Conservation (phyloP, 2,888 invertebrate genomes). For the Cephonodes hylas region DNA sequence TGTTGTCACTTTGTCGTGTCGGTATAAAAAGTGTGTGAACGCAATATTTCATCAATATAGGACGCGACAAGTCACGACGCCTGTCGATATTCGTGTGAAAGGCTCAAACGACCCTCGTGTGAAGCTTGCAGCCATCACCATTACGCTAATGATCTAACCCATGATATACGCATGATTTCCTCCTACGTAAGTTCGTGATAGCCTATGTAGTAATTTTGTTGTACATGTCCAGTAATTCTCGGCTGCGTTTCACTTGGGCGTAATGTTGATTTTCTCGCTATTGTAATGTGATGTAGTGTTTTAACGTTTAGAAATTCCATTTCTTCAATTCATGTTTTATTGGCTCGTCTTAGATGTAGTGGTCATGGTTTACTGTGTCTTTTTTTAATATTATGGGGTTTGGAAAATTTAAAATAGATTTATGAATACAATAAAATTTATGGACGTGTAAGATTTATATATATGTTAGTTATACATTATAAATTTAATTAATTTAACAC, state of each 20-base stretch:
- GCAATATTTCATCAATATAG: not conserved
- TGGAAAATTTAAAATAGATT: too few relatives aligned
- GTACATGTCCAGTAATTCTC: not conserved
- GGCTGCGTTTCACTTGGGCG: not conserved
- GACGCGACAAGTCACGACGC: not conserved
- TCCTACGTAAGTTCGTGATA: not conserved
- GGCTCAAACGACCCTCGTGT: not conserved
- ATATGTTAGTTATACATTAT: too few relatives aligned
- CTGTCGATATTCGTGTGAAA: slow-evolving; percentile 4
- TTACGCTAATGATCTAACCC: not conserved
- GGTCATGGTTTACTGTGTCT: too few relatives aligned
- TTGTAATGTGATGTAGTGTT: not conserved
- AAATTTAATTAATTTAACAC: too few relatives aligned
- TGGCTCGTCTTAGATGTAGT: too few relatives aligned
- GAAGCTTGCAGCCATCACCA: not conserved
- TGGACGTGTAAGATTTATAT: too few relatives aligned
- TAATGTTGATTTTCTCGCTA: not conserved
- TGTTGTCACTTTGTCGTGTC: too few relatives aligned
- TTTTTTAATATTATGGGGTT: too few relatives aligned
- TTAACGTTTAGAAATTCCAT: not conserved
- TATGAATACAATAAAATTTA: too few relatives aligned
- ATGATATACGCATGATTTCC: not conserved
- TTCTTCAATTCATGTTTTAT: not conserved
- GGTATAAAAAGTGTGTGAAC: too few relatives aligned
- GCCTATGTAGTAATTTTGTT: not conserved